Evolutionary conservation across 2,888 invertebrate species (phyloP).

Genomic region (Lasioglossum villosulum): DNA sequence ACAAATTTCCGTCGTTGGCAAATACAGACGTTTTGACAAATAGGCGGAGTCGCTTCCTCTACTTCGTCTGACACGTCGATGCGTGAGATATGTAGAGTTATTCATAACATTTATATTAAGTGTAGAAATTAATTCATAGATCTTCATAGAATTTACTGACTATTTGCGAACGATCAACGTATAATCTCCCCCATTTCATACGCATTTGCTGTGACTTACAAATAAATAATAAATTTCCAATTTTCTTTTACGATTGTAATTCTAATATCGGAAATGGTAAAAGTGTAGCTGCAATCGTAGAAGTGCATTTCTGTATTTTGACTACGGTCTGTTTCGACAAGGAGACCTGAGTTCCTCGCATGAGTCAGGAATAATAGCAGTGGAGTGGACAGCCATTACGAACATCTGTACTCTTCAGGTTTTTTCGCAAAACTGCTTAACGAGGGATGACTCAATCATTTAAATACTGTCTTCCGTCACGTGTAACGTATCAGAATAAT

Average conservation of each 20-base stretch:
- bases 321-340: not conserved
- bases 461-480: not conserved
- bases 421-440: not conserved
- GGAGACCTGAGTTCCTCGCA: not conserved
- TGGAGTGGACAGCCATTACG: not conserved
- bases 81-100: not conserved
- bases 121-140: not conserved
- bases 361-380: slow-evolving; percentile 7
- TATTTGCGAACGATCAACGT: too few relatives aligned
- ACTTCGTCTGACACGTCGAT: not conserved
- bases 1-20: slow-evolving; percentile 7
- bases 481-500: not conserved
- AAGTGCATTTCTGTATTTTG: not conserved
- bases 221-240: not conserved
- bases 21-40: slow-evolving; percentile 16
- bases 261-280: not conserved
- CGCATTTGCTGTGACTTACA: too few relatives aligned
- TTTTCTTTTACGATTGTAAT: not conserved
- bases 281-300: not conserved
- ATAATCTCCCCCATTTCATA: not conserved
- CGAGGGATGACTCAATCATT: not conserved
- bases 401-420: not conserved
- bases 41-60: not conserved
- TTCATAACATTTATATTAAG: not conserved
- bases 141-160: not conserved